These are phyloP conservation scores for Condylostylus longicornis DNA, from an alignment of 1,140 invertebrate genomes.

Conservation along the genomic window DNA sequence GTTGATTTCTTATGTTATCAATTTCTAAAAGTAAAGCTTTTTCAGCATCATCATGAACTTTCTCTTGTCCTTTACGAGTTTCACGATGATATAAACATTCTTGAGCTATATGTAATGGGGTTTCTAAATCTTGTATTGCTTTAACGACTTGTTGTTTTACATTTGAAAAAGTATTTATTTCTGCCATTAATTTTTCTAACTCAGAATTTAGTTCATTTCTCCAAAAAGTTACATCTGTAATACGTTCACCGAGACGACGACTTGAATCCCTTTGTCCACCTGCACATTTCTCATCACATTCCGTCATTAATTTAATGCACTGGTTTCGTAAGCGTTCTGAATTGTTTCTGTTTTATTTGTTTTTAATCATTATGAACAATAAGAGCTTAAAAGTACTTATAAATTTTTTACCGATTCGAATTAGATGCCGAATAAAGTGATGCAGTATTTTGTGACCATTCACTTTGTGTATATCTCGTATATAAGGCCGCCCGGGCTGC, in stretches of 20 bases:
- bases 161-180: constrained; percentile 71
- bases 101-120: constrained; percentile 77
- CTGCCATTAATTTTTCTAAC: constrained; percentile 67
- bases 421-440: constrained; percentile 76
- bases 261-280: constrained; percentile 63
- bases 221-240: constrained; percentile 90
- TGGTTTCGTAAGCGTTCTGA: constrained; percentile 70
- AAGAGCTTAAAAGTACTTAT: too few relatives aligned
- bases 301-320: constrained; percentile 52
- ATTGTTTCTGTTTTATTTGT: constrained; percentile 57
- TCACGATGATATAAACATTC: constrained; percentile 85
- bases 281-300: constrained; percentile 61
- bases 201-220: constrained; percentile 71
- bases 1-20: constrained; percentile 58
- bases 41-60: constrained; percentile 72
- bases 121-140: constrained; percentile 70
- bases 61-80: constrained; percentile 63
- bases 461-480: constrained; percentile 73
- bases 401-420: constrained; percentile 37
- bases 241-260: constrained; percentile 67
- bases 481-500: constrained; percentile 57
- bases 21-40: constrained; percentile 67
- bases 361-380: too few relatives aligned
- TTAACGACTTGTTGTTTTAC: constrained; percentile 62
- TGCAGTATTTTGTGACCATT: constrained; percentile 79